Evolutionary conservation across 1,140 invertebrate genomes (phyloP), one percentile per base, ranked within the genome.

Genomic region (Magallana angulata): DNA sequence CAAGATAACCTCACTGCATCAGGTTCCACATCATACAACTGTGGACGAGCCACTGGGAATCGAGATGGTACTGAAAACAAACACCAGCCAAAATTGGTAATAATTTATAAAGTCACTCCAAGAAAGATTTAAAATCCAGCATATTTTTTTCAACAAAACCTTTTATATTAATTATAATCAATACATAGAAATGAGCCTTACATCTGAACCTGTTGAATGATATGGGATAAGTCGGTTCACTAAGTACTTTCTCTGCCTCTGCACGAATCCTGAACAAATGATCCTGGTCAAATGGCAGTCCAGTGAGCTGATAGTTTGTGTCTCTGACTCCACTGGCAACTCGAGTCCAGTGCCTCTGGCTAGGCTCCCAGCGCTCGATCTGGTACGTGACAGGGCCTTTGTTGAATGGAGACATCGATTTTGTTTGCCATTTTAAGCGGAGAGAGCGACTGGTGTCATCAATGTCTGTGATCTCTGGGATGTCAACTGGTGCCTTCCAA

Each of bases 201-300:
- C 91, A 85, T 90, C 89, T 90, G 14, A 64, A 86, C 84, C 86
- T 90, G 71, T 90, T 91, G 58, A 91, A 89, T 12, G 92, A 91
- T 14, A 93, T 88, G 24, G 92, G 91, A 30, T 92, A 85, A 12
- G 93, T 92, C 8, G 98, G 98, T 91, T 99, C 98, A 11, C 98
- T 98, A 81, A 97, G 96, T 68, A 98, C 98, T 93, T 98, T 98
- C 93, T 98, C 97, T 94, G 99, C 99, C 94, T 99, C 98, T 86
- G 98, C 98, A 96, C 98, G 97, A 1, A 99, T 98, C 84, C 98
- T 96, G 96, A 99, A 99, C 88, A 99, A 98, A 94, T 99, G 99
- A 57, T 98, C 97, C 90, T 96, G 88, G n/a, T 92, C 88, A 30
- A 90, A 91, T 7, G 90, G 87, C 14, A 93, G 85, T 64, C 91